Evolutionary conservation across 1,140 invertebrate species (phyloP).

Genomic region (Papilio aristodemus): DNA sequence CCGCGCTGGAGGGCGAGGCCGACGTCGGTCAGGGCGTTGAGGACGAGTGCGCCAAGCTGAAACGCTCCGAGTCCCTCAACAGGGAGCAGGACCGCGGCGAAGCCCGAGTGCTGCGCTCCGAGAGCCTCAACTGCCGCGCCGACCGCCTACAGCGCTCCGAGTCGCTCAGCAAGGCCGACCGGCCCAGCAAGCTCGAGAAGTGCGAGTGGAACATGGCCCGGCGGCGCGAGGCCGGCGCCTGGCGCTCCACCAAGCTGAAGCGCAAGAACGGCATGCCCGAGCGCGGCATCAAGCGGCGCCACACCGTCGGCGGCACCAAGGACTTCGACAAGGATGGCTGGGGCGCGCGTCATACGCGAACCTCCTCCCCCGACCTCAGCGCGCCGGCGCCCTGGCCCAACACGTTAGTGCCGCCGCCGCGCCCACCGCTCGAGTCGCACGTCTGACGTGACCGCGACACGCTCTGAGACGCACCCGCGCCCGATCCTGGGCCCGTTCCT

Average conservation of each 20-base stretch:
- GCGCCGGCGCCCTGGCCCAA: slow-evolving; percentile 48
- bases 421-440: slow-evolving; percentile 75
- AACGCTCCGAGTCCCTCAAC: slow-evolving; percentile 83
- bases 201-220: slow-evolving; percentile 90
- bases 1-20: slow-evolving; percentile 44
- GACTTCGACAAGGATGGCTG: slow-evolving; percentile 84
- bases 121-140: slow-evolving; percentile 77
- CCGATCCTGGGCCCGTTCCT: background rate
- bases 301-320: slow-evolving; percentile 94
- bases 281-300: slow-evolving; percentile 91
- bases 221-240: slow-evolving; percentile 82
- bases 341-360: slow-evolving; percentile 75
- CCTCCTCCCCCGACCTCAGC: slow-evolving; percentile 73
- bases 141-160: slow-evolving; percentile 83
- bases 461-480: slow-evolving; percentile 8
- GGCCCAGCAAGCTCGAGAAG: slow-evolving; percentile 88
- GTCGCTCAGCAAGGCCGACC: slow-evolving; percentile 87
- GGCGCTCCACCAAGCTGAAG: slow-evolving; percentile 84
- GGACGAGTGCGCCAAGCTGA: slow-evolving; percentile 64
- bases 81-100: slow-evolving; percentile 65
- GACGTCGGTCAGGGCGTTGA: slow-evolving; percentile 36
- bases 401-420: slow-evolving; percentile 64
- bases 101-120: slow-evolving; percentile 81
- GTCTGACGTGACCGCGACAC: slow-evolving; percentile 52
- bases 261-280: slow-evolving; percentile 88